Base-by-base conservation (phyloP, 1,140 invertebrate genomes). In the Colletes latitarsis region DNA sequence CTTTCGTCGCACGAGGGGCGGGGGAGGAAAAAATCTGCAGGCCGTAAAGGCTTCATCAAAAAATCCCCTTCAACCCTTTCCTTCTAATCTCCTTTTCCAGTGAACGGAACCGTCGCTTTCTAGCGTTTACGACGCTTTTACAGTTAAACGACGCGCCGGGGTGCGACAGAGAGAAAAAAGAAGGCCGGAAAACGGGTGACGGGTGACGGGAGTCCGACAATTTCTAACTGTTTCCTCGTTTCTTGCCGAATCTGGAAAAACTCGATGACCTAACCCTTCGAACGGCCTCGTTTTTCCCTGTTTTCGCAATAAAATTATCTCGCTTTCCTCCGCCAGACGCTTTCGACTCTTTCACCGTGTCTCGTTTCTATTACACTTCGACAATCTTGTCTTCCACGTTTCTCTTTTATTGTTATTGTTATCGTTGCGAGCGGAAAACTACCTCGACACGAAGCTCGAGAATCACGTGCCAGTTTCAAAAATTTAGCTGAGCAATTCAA, bases 111-210 rank as follows among this genome's bases (percentile, higher is more conserved):
- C 15, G 12, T n/a, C 10, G n/a, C 43, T 10, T 39, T 3, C 4
- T 39, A 2, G n/a, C 53, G 64, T 88, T 87, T 87, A 83, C 69
- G 87, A 71, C 71, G 78, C 76, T 82, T 87, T 85, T 81, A 86
- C 85, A 82, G 87, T 88, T 85, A 85, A 60, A 41, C 39, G 30
- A 30, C 30, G 30, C 30, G 66, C 10, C 49, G 8, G 6, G 1
- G 14, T 0, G 53, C 17, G 12, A 12, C 17, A 53, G 71, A 17
- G 46, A 4, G 43, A 4, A 68, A 21, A 72, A 62, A 43, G 4
- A 17, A 3, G 30, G 9, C 8, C 21, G 6, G 17, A 55, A 70
- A 12, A 55, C 43, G 8, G 43, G 43, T 46, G 43, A 49, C 43
- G 43, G 52, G 41, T 12, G 52, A 41, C 30, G 39, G 5, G 14